Conservation (phyloP, 2,113 vertebrate species). For the Thunnus thynnus region DNA sequence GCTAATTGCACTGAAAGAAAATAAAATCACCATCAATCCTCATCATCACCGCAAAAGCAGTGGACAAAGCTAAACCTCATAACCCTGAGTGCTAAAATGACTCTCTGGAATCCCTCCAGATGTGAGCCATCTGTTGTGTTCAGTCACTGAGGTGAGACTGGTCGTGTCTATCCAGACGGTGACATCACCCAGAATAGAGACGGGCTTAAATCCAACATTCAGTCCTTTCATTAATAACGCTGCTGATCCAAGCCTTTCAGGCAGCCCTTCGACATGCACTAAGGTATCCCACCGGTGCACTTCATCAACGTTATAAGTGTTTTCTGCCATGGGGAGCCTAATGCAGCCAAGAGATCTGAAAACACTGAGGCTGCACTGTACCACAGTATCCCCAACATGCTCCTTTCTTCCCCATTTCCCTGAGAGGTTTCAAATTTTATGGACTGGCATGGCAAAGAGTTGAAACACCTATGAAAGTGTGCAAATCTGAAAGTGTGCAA, state of each 20-base stretch:
- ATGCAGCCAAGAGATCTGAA: conserved; percentile 41
- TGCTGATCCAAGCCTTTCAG: conserved; percentile 58
- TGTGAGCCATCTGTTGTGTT: conserved; percentile 80
- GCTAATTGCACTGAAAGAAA: conserved; percentile 63
- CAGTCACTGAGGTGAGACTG: conserved; percentile 76
- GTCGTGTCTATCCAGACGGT: conserved; percentile 72
- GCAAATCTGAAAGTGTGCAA: conserved; percentile 5
- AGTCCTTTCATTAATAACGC: conserved; percentile 66
- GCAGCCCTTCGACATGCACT: conserved; percentile 39
- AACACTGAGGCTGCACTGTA: conserved; percentile 1
- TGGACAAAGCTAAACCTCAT: conserved; percentile 60
- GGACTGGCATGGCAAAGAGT: conserved; percentile 23
- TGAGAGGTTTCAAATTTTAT: conserved; percentile 54
- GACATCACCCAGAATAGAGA: conserved; percentile 72
- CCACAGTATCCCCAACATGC: conserved; percentile 19
- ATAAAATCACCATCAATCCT: conserved; percentile 60
- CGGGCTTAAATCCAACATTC: conserved; percentile 51
- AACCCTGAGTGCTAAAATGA: conserved; percentile 54
- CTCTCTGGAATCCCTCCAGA: conserved; percentile 70
- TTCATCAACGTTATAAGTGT: conserved; percentile 61
- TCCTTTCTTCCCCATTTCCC: conserved; percentile 15
- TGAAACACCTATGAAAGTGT: conserved; percentile 7
- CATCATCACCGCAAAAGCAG: conserved; percentile 37
- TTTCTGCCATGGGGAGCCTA: conserved; percentile 43
- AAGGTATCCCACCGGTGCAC: conserved; percentile 53